A percentile compares a stretch with the other conserved stretches of the same genome.
These are phyloP conservation scores for Lepidocolaptes lacrymiger DNA, from an alignment of 2,797 vertebrate genomes.

Conservation along the genomic window DNA sequence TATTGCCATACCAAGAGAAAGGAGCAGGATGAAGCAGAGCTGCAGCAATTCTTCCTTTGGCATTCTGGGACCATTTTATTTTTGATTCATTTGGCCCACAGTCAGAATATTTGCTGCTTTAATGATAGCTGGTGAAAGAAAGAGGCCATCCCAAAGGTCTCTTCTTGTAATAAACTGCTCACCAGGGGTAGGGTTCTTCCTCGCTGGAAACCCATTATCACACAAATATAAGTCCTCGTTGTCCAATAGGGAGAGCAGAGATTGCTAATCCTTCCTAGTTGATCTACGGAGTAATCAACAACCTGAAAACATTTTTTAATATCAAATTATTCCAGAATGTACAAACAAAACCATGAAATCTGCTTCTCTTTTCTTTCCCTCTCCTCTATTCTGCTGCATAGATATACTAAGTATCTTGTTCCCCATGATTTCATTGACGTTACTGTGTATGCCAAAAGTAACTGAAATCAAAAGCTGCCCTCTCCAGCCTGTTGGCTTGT, in stretches of 20 bases:
- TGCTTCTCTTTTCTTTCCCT: background rate
- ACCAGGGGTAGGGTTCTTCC: background rate
- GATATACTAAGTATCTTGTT: background rate
- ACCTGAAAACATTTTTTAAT: background rate
- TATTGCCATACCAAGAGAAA: background rate
- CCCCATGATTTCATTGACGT: background rate
- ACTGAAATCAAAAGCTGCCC: background rate
- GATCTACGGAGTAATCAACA: background rate
- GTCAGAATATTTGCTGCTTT: background rate
- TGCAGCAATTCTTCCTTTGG: background rate
- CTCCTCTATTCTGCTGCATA: background rate
- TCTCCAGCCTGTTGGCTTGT: background rate
- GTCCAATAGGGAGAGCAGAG: background rate
- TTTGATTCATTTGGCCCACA: background rate
- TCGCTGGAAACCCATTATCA: background rate
- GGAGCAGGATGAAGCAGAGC: background rate
- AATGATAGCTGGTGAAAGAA: background rate
- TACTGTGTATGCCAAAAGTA: background rate
- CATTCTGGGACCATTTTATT: background rate
- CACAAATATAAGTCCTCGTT: background rate
- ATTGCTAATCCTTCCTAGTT: background rate
- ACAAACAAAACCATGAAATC: background rate
- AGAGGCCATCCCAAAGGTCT: background rate
- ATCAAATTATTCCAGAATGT: background rate
- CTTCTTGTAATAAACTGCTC: constrained; percentile 11